Conservation (phyloP, 1,140 invertebrate genomes). For the Musca domestica region DNA sequence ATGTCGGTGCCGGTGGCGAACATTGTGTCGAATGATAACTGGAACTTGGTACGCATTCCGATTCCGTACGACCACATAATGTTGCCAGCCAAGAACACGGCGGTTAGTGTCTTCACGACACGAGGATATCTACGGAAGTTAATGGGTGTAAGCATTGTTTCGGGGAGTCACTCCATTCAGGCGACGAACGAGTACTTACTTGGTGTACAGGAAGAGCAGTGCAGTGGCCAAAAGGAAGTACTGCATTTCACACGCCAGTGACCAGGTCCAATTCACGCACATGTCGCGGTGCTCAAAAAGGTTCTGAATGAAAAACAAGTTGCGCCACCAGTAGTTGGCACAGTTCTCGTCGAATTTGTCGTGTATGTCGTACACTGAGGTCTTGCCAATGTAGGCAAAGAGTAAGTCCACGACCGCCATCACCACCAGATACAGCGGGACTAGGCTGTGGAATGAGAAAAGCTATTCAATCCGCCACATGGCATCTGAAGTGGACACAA, state of each 20-base stretch:
- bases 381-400: constrained; percentile 55
- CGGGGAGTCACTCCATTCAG: background rate
- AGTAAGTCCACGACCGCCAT: constrained; percentile 57
- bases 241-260: constrained; percentile 78
- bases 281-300: constrained; percentile 57
- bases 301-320: constrained; percentile 65
- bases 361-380: constrained; percentile 56
- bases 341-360: constrained; percentile 57
- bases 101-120: constrained; percentile 29
- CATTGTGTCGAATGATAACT: constrained; percentile 46
- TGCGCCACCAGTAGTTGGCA: constrained; percentile 64
- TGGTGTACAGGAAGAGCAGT: constrained; percentile 58
- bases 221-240: constrained; percentile 63
- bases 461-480: too few species aligned
- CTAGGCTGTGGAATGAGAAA: constrained; percentile 50
- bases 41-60: constrained; percentile 37
- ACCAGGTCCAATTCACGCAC: constrained; percentile 82
- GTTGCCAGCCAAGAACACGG: constrained; percentile 31
- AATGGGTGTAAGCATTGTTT: constrained; percentile 11
- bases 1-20: constrained; percentile 44
- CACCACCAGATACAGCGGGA: constrained; percentile 58
- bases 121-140: constrained; percentile 34
- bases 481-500: background rate
- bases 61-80: constrained; percentile 40
- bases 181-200: constrained; percentile 49